A percentile compares a stretch with the other conserved stretches of the same genome.
Conservation (phyloP, 2,113 vertebrate genomes). For the Nannobrachium achirus region DNA sequence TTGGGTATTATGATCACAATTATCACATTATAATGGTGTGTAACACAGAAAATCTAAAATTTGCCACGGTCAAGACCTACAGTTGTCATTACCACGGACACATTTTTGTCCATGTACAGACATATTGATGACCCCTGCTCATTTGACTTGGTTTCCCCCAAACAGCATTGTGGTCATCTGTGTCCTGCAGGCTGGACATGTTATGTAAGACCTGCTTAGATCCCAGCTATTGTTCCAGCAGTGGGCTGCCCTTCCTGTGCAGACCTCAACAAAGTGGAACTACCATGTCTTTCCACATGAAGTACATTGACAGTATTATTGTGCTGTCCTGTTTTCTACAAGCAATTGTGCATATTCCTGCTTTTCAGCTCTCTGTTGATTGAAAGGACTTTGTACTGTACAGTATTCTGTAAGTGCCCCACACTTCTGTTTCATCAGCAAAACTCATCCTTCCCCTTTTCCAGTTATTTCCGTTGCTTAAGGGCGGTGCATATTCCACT, state of each 20-base stretch:
- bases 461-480: conserved; percentile 5
- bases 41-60: too few relatives aligned
- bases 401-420: neutral
- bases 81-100: too few relatives aligned
- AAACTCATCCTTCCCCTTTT: conserved; percentile 31
- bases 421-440: neutral
- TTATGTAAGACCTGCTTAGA: conserved; percentile 69
- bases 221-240: conserved; percentile 71
- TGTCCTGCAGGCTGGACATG: conserved; percentile 32
- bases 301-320: conserved; percentile 19
- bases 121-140: too few relatives aligned
- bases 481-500: too few relatives aligned
- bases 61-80: too few relatives aligned
- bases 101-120: too few relatives aligned
- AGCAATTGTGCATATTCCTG: conserved; percentile 3
- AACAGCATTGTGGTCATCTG: conserved; percentile 30
- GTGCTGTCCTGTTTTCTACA: conserved; percentile 14
- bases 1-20: too few relatives aligned
- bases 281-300: conserved; percentile 36
- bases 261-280: conserved; percentile 38
- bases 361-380: conserved; percentile 7
- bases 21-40: too few relatives aligned
- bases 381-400: neutral
- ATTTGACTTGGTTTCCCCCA: conserved; percentile 23
- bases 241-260: conserved; percentile 67